A percentile compares a stretch with the other conserved stretches of the same genome.
These are phyloP conservation scores for Megalopta genalis DNA, from an alignment of 1,140 invertebrate species.

Conservation along the genomic window DNA sequence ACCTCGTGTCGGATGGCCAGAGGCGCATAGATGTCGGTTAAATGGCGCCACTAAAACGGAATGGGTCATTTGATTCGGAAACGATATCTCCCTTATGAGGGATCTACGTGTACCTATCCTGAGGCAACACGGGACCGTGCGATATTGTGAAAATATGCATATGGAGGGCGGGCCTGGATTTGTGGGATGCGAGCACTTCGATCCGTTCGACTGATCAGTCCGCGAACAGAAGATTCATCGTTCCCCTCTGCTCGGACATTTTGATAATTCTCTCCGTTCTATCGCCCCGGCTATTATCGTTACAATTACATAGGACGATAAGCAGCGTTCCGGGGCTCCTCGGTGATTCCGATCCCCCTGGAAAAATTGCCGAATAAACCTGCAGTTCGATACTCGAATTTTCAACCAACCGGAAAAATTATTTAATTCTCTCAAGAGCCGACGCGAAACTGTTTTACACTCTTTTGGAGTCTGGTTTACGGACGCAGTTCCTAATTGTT, in stretches of 20 bases:
- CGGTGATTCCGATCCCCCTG: neutral
- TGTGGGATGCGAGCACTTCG: constrained; percentile 40
- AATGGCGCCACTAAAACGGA: constrained; percentile 77
- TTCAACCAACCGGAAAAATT: too few species aligned
- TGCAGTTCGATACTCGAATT: neutral
- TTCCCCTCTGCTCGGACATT: neutral
- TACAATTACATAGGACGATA: constrained; percentile 19
- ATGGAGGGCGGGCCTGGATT: constrained; percentile 62
- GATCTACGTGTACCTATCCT: constrained; percentile 73
- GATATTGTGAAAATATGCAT: constrained; percentile 76
- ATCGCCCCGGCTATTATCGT: constrained; percentile 27
- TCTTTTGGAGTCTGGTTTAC: too few species aligned
- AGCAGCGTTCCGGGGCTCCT: neutral
- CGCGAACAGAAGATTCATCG: constrained; percentile 35
- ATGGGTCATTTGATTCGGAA: constrained; percentile 80
- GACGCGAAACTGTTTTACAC: too few species aligned
- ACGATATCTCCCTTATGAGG: constrained; percentile 78
- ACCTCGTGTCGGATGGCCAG: constrained; percentile 64
- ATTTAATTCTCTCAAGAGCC: too few species aligned
- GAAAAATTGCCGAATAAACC: neutral
- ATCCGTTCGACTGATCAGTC: constrained; percentile 13
- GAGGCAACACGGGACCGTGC: constrained; percentile 62
- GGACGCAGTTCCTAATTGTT: too few species aligned
- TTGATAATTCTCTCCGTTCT: constrained; percentile 12
- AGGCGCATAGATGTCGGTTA: constrained; percentile 75